These are phyloP conservation scores for Polypterus senegalus DNA, from an alignment of 2,113 vertebrate species.

Conservation along the genomic window DNA sequence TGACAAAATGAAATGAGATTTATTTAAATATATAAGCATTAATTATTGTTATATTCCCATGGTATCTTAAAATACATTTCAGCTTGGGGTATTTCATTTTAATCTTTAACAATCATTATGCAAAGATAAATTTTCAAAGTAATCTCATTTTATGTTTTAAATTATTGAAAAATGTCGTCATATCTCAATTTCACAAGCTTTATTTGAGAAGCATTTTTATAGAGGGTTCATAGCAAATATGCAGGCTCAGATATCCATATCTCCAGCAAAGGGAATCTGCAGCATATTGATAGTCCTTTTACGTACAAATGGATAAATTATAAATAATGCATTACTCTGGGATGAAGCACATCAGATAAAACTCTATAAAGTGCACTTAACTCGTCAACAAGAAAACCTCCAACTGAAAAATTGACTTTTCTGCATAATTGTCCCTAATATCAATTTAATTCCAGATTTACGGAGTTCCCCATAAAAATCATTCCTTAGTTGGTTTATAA, in stretches of 20 bases:
- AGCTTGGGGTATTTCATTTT: no score
- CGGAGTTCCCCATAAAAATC: background rate
- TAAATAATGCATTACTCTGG: conserved; percentile 6
- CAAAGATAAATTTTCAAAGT: no score
- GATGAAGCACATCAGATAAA: conserved; percentile 14
- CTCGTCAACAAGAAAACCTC: conserved; percentile 6
- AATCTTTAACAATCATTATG: no score
- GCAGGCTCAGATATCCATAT: background rate
- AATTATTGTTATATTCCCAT: no score
- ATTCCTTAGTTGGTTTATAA: conserved; percentile 15
- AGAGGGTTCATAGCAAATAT: background rate
- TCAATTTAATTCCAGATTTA: conserved; percentile 1
- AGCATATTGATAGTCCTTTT: conserved; percentile 10
- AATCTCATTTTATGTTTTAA: no score
- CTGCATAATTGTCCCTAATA: conserved; percentile 7
- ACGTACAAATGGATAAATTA: conserved; percentile 10
- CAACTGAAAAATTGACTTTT: background rate
- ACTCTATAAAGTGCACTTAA: conserved; percentile 11
- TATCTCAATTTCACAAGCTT: no score
- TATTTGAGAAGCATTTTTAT: no score
- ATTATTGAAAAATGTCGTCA: no score
- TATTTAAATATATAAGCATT: no score
- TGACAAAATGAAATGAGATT: no score
- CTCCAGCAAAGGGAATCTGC: background rate
- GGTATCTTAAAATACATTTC: no score